Conservation (phyloP, 2,113 vertebrate species). For the Cichladusa arquata region DNA sequence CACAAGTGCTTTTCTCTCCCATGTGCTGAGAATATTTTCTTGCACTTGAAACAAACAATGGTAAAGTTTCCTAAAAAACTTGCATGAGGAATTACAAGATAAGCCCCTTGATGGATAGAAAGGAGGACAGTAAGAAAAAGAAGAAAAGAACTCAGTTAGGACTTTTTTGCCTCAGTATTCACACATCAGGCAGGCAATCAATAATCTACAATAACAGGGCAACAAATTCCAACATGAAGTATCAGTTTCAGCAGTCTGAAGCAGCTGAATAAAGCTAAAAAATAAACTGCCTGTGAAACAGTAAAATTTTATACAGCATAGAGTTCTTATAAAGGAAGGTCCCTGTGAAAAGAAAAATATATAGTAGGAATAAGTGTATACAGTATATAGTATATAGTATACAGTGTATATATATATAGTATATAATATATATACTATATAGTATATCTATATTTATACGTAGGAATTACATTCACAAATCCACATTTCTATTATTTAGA, state of each 20-base stretch:
- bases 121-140: neutral
- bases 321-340: neutral
- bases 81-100: neutral
- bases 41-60: neutral
- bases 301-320: neutral
- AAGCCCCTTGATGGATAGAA: neutral
- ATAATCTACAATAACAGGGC: neutral
- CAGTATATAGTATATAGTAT: too few species aligned
- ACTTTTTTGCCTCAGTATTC: neutral
- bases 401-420: too few species aligned
- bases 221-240: neutral
- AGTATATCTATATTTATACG: too few species aligned
- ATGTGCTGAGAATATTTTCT: neutral
- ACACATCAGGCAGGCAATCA: neutral
- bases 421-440: too few species aligned
- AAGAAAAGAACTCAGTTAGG: neutral
- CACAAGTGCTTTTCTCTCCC: neutral
- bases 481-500: neutral
- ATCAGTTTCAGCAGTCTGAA: neutral
- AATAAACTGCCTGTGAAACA: neutral
- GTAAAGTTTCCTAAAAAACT: neutral
- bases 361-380: too few species aligned
- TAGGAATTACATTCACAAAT: neutral
- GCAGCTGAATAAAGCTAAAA: neutral
- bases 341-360: neutral